Conservation (phyloP, 2,113 vertebrate genomes). For the Microcebus murinus region DNA sequence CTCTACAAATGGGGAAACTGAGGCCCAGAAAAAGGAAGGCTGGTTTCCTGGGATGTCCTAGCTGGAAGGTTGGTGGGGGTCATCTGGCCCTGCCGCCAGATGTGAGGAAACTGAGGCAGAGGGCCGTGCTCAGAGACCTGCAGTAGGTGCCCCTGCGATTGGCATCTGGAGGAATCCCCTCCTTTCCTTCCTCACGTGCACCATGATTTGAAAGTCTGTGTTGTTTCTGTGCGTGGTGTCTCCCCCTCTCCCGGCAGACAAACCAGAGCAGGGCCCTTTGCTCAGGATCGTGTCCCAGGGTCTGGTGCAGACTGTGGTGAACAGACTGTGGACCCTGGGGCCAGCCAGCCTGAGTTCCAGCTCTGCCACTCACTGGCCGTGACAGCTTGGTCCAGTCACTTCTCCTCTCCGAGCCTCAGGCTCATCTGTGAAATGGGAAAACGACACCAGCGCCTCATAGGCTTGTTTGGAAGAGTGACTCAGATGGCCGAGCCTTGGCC, state of each 20-base stretch:
- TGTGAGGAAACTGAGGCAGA: neutral
- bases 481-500: neutral
- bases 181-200: neutral
- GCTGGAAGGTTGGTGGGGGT: neutral
- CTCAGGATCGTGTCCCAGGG: neutral
- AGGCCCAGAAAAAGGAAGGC: constrained; percentile 27
- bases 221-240: neutral
- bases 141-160: neutral
- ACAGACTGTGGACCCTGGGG: neutral
- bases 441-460: neutral
- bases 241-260: neutral
- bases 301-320: neutral
- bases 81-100: neutral
- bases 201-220: neutral
- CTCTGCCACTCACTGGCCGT: neutral
- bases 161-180: neutral
- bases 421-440: constrained; percentile 13
- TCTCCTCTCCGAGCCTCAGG: neutral
- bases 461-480: neutral
- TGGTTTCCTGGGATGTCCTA: neutral
- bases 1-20: neutral
- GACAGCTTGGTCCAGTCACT: neutral
- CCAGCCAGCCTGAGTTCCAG: neutral
- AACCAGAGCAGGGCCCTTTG: neutral
- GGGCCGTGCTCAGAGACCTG: neutral